These are phyloP conservation scores for Rhizomys pruinosus DNA, from an alignment of 2,113 vertebrate genomes.

Conservation along the genomic window DNA sequence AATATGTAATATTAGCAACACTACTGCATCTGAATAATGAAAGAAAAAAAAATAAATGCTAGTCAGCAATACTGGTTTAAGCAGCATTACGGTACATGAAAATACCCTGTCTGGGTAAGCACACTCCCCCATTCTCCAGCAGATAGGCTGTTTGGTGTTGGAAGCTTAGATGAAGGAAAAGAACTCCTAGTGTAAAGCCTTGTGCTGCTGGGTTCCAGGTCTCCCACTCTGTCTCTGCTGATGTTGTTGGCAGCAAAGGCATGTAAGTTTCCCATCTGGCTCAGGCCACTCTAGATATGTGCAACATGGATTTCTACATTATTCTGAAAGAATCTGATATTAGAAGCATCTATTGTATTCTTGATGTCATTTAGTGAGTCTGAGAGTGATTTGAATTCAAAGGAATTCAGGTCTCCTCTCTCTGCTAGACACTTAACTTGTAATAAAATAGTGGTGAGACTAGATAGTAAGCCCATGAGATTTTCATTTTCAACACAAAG, in stretches of 20 bases:
- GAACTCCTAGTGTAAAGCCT: constrained; percentile 78
- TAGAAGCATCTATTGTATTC: constrained; percentile 95
- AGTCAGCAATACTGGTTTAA: constrained; percentile 84
- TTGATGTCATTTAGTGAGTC: constrained; percentile 99
- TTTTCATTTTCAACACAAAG: constrained; percentile 91
- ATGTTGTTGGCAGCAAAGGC: constrained; percentile 98
- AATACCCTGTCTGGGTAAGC: constrained; percentile 78
- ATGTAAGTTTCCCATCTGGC: constrained; percentile 98
- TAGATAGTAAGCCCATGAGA: constrained; percentile 94
- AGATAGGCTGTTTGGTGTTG: constrained; percentile 83
- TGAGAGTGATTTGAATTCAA: constrained; percentile 99
- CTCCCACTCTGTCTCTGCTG: constrained; percentile 93
- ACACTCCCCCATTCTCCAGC: constrained; percentile 81
- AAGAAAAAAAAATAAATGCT: constrained; percentile 81
- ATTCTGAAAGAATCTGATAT: constrained; percentile 98
- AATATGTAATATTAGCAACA: constrained; percentile 85
- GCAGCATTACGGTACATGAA: constrained; percentile 80
- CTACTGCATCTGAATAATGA: constrained; percentile 83
- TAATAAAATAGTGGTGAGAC: constrained; percentile 95
- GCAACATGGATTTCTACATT: constrained; percentile 99
- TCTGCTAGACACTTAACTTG: constrained; percentile 99
- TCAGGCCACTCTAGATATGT: constrained; percentile 99
- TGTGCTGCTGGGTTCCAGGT: constrained; percentile 63
- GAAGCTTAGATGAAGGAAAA: constrained; percentile 80
- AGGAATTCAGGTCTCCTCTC: constrained; percentile 97